Evolutionary conservation across 2,113 vertebrate species (phyloP).

Genomic region (Cyprinodon brontotheroides): DNA sequence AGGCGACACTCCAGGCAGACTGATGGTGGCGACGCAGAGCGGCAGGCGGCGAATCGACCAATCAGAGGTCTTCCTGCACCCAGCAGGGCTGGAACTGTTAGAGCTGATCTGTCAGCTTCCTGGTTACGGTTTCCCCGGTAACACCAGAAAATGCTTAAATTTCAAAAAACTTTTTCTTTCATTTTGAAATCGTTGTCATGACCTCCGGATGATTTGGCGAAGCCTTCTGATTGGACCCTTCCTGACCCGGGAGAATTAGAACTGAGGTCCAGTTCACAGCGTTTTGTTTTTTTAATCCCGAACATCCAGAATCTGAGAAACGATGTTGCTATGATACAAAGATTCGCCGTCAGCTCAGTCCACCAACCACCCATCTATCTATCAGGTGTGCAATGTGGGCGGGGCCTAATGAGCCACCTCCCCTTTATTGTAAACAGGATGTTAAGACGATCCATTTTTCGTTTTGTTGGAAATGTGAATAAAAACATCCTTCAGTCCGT

Average conservation of each 20-base stretch:
- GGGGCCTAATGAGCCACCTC: conserved; percentile 20
- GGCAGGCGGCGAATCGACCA: neutral
- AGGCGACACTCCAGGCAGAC: conserved; percentile 20
- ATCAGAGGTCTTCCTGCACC: neutral
- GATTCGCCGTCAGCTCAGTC: conserved; percentile 32
- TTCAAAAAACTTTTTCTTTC: no score
- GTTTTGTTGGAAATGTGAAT: conserved; percentile 7
- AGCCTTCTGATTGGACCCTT: no score
- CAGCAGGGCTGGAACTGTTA: no score
- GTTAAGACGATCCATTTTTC: conserved; percentile 1
- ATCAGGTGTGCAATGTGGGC: conserved; percentile 23
- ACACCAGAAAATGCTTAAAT: neutral
- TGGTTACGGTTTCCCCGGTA: conserved; percentile 1
- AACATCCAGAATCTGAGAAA: neutral
- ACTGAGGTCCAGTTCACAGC: no score
- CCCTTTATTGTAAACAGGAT: conserved; percentile 6
- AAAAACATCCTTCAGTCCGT: neutral
- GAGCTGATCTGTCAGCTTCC: no score
- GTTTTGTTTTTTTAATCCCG: no score
- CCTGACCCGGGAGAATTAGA: no score
- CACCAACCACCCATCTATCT: conserved; percentile 8
- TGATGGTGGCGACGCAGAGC: conserved; percentile 5
- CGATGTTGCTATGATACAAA: conserved; percentile 56
- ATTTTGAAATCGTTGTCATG: no score
- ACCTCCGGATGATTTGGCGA: no score